Percentiles rank a stretch among this genome's conserved stretches.
Conservation (phyloP, 2,888 invertebrate genomes). For the Dryomyza anilis region DNA sequence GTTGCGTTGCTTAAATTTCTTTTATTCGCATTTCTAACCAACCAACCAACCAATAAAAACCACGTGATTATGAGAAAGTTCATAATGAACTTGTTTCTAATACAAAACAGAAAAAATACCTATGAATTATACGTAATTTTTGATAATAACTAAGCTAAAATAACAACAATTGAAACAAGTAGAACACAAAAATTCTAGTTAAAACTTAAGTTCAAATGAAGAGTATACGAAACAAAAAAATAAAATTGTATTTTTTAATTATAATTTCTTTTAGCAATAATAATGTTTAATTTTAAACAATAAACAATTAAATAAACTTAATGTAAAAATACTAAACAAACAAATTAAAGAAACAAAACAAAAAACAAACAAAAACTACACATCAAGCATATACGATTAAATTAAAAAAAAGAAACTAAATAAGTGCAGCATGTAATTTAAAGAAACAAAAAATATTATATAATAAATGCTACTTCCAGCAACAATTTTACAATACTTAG, state of each 20-base stretch:
- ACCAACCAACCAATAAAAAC: too few species aligned
- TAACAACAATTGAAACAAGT: conserved; percentile 31
- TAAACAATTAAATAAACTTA: conserved; percentile 32
- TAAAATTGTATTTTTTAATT: conserved; percentile 40
- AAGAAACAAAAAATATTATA: conserved; percentile 33
- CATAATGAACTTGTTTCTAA: too few species aligned
- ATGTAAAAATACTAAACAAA: conserved; percentile 31
- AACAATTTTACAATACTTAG: conserved; percentile 10
- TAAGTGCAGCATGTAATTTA: too few species aligned
- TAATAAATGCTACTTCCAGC: conserved; percentile 2
- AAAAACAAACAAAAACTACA: conserved; percentile 25
- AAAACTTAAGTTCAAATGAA: conserved; percentile 62
- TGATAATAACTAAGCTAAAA: conserved; percentile 26
- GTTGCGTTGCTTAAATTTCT: too few species aligned
- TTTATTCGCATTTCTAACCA: too few species aligned
- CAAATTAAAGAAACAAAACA: conserved; percentile 31
- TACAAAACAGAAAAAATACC: conserved; percentile 11
- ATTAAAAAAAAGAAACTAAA: conserved; percentile 41
- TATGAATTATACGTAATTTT: conserved; percentile 50
- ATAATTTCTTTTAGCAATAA: conserved; percentile 38
- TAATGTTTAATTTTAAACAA: conserved; percentile 44
- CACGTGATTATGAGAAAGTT: too few species aligned
- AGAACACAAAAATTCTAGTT: conserved; percentile 27
- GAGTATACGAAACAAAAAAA: conserved; percentile 59
- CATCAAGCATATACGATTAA: conserved; percentile 55